These are phyloP conservation scores for Cheirogaleus medius DNA, from an alignment of 2,113 vertebrate genomes.

Conservation along the genomic window DNA sequence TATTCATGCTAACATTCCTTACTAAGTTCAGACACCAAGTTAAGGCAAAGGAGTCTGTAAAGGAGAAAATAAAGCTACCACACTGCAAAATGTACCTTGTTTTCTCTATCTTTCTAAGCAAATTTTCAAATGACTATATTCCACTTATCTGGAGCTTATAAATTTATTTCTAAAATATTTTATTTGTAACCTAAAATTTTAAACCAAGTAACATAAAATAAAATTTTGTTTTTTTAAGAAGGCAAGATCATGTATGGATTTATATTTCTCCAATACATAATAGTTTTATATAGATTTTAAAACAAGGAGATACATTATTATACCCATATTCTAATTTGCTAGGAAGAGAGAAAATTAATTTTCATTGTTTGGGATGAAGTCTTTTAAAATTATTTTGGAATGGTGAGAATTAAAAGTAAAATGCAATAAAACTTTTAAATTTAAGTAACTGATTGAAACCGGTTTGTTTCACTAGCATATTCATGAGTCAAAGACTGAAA, in stretches of 20 bases:
- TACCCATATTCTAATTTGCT: conserved; percentile 1
- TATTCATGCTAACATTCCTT: background rate
- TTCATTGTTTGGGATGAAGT: background rate
- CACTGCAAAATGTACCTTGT: background rate
- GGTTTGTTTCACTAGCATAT: background rate
- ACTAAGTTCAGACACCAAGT: background rate
- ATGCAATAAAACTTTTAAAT: conserved; percentile 26
- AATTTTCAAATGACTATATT: conserved; percentile 13
- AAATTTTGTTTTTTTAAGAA: conserved; percentile 5
- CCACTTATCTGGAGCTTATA: background rate
- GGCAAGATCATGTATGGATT: background rate
- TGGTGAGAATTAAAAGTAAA: conserved; percentile 41
- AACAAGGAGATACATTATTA: background rate
- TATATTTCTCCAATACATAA: background rate
- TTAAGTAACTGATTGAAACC: background rate
- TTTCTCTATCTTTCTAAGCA: background rate
- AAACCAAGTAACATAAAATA: background rate
- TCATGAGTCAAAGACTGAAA: background rate
- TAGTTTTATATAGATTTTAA: background rate
- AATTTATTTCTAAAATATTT: conserved; percentile 26
- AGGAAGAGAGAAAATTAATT: background rate
- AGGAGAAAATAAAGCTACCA: background rate
- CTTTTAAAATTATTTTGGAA: conserved; percentile 29
- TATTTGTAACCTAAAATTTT: background rate
- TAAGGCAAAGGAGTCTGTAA: background rate